Evolutionary conservation across 2,113 vertebrate species (phyloP), one percentile per base, ranked within the genome.

Genomic region (Philantomba maxwellii): DNA sequence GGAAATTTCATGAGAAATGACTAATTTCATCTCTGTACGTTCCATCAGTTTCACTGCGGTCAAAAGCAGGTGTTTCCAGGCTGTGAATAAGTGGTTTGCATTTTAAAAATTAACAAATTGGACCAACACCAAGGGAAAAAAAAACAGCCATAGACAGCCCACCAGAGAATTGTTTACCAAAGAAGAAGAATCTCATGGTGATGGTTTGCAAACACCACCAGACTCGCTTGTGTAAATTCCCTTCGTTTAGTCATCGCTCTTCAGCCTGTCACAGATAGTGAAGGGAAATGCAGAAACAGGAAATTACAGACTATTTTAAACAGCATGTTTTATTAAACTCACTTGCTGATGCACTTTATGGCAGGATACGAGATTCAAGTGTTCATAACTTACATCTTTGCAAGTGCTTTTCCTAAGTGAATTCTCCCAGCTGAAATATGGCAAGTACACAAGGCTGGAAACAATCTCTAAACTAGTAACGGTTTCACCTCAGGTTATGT

Each of bases 261-360:
- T 98, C 98, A 98, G 97, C 98, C 98, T 98, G 98, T 98, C 98
- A 98, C 96, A 98, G 98, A 97, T 95, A 98, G 98, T 98, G 97
- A 98, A 98, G 97, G 96, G 97, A 98, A 98, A 98, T 58, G 97
- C 98, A 98, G 97, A 98, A 98, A 98, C 98, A 98, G 98, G 98
- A 99, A 99, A 98, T 98, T 98, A 89, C 97, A 98, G 98, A 98
- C 98, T 98, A 98, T 98, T 98, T 98, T 98, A 98, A 98, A 98
- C 92, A 97, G 98, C 91, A 96, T 98, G 98, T 96, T 98, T 98
- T 98, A 98, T 98, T 96, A 98, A 97, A 98, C 89, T 89, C 95
- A 98, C 98, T 98, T 97, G 98, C 98, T 97, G 98, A 98, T 98
- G 98, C 78, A 98, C 94, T 98, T 97, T 94, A 96, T 82, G 93